Evolutionary conservation across 2,888 invertebrate species (phyloP).

Genomic region (Ganaspis brasiliensis): DNA sequence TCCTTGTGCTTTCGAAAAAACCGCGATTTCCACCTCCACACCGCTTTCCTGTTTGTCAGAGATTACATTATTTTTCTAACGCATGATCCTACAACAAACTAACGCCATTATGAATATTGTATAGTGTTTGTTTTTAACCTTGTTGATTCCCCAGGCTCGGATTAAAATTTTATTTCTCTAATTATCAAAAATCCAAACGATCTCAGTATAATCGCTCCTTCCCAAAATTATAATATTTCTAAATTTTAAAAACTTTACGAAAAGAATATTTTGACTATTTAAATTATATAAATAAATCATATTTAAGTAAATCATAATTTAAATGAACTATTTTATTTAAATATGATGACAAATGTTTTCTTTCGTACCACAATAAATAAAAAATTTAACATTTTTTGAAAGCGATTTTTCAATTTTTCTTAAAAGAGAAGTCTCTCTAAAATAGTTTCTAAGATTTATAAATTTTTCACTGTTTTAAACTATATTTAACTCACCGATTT

Average conservation of each 20-base stretch:
- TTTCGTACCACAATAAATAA: not conserved
- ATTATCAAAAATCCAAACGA: not conserved
- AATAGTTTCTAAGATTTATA: conserved; percentile 21
- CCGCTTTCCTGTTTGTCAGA: conserved; percentile 70
- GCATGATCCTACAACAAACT: conserved; percentile 68
- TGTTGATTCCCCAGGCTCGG: conserved; percentile 33
- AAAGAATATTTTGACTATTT: too few relatives aligned
- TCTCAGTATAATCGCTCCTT: not conserved
- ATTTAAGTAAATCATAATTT: too few relatives aligned
- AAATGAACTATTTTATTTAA: too few relatives aligned
- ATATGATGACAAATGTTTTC: not conserved
- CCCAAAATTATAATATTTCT: too few relatives aligned
- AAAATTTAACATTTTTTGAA: not conserved
- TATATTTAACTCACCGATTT: conserved; percentile 5
- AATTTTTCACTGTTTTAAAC: conserved; percentile 13
- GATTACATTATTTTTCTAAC: conserved; percentile 76
- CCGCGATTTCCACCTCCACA: conserved; percentile 68
- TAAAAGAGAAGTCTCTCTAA: conserved; percentile 8
- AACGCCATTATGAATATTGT: conserved; percentile 53
- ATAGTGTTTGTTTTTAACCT: conserved; percentile 14
- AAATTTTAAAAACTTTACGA: too few relatives aligned
- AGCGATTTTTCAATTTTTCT: conserved; percentile 6
- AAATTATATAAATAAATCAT: too few relatives aligned
- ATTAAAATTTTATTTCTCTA: conserved; percentile 16
- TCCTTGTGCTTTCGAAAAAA: conserved; percentile 44